phyloP scores from a whole-genome alignment of 2,888 invertebrate genomes.

The Synergus umbraculus region DNA sequence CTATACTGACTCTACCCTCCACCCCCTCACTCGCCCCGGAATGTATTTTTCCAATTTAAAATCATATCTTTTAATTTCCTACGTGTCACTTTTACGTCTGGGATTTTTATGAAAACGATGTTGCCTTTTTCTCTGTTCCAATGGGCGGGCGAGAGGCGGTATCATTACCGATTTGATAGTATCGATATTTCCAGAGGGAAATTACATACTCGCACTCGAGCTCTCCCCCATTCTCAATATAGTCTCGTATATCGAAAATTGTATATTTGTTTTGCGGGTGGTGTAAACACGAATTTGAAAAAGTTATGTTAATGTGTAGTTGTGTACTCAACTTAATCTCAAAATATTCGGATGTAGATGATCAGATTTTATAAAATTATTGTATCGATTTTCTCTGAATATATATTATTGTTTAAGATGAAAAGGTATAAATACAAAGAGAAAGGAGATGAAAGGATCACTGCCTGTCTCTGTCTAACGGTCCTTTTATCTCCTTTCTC shows the following conservation, averaged over 20 bases:
- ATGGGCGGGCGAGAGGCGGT: constrained; percentile 54
- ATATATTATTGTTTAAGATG: too few species aligned
- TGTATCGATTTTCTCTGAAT: too few species aligned
- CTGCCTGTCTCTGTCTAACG: too few species aligned
- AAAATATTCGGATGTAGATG: neutral
- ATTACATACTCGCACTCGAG: constrained; percentile 55
- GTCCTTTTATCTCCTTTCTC: too few species aligned
- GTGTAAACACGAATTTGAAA: neutral
- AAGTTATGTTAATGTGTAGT: neutral
- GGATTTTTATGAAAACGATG: constrained; percentile 71
- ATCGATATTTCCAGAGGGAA: constrained; percentile 60
- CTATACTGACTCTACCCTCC: constrained; percentile 47
- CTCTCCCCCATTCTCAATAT: neutral
- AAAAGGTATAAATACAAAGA: too few species aligned
- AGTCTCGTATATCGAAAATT: neutral
- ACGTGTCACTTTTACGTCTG: constrained; percentile 72
- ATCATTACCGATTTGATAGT: constrained; percentile 62
- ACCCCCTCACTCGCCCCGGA: constrained; percentile 48
- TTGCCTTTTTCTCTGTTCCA: constrained; percentile 65
- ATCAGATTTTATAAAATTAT: constrained; percentile 5
- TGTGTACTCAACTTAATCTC: neutral
- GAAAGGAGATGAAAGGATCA: too few species aligned
- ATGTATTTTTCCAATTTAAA: constrained; percentile 74
- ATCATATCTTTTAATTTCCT: constrained; percentile 75
- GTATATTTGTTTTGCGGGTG: constrained; percentile 11